Base-by-base conservation (phyloP, 1,140 invertebrate species). In the Argopecten irradians region DNA sequence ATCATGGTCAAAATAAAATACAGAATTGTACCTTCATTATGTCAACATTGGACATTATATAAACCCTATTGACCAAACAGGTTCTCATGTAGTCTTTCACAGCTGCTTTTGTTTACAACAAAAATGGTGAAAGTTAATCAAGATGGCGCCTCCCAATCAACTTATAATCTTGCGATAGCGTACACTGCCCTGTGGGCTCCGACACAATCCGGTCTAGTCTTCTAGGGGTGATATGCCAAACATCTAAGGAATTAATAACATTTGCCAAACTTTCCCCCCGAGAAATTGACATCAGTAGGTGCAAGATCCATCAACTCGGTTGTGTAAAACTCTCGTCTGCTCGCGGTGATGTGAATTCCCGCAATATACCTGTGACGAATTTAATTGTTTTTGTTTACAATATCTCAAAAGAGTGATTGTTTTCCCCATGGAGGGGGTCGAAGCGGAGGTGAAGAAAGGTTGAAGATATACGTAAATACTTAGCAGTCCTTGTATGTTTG, bases 311-410 rank as follows among this genome's bases (percentile, higher is more conserved):
- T 71, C 55, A 71, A n/a, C 22, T 71, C 55, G 0, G 55, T 16
- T 28, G 55, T 71, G 55, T 71, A 71, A 8, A 71, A 71, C 55
- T 71, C 55, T 28, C 55, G 55, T 71, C 55, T 71, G 55, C 55
- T 71, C 55, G 55, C 55, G 55, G 55, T n/a, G 55, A 71, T 71
- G 55, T 71, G 16, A 71, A 71, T 71, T 71, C 55, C 1, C 55
- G 55, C 55, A 22, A 71, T 71, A 71, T 71, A 28, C 55, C 16
- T 5, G n/a, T 22, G 22, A 71, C 55, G 55, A 71, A 28, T 71
- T 46, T n/a, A 71, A 71, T 71, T 71, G 55, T 71, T 71, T 28
- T 71, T 71, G 55, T 71, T 71, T 71, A 71, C 55, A 71, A 71
- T n/a, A n/a, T 46, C 11, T 71, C 55, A 28, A n/a, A 28, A 5